These are phyloP conservation scores for Megalonaias nervosa DNA, from an alignment of 1,140 invertebrate species.

Conservation along the genomic window DNA sequence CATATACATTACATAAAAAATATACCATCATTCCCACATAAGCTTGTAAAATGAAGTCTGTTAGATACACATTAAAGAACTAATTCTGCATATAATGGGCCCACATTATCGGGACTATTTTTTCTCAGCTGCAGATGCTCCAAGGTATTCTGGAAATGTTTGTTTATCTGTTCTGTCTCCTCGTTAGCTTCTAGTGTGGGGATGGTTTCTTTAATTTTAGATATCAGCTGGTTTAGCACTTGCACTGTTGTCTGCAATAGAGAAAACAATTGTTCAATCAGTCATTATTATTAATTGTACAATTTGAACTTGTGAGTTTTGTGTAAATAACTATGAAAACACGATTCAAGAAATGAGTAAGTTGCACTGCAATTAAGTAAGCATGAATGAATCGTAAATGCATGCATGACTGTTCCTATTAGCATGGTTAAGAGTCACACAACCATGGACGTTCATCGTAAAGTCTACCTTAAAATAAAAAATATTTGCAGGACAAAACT, in stretches of 20 bases:
- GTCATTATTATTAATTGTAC: constrained; percentile 4
- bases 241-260: constrained; percentile 78
- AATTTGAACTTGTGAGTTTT: constrained; percentile 9
- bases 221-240: constrained; percentile 89
- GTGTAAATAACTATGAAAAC: not conserved
- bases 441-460: not conserved
- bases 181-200: constrained; percentile 94
- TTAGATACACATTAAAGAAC: not conserved
- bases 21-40: too few species aligned
- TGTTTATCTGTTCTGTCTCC: constrained; percentile 96
- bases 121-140: constrained; percentile 64
- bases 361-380: not conserved
- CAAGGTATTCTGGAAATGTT: constrained; percentile 83
- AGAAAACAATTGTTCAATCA: constrained; percentile 31
- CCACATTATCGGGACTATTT: constrained; percentile 54
- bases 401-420: not conserved
- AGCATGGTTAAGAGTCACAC: not conserved
- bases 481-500: too few species aligned
- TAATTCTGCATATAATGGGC: constrained; percentile 51
- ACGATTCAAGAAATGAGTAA: too few species aligned
- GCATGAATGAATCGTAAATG: not conserved
- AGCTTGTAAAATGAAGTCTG: too few species aligned
- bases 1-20: too few species aligned
- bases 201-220: constrained; percentile 92
- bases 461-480: too few species aligned